These are phyloP conservation scores for Scaptomyza polygonia DNA, from an alignment of 2,888 invertebrate genomes.

Conservation along the genomic window DNA sequence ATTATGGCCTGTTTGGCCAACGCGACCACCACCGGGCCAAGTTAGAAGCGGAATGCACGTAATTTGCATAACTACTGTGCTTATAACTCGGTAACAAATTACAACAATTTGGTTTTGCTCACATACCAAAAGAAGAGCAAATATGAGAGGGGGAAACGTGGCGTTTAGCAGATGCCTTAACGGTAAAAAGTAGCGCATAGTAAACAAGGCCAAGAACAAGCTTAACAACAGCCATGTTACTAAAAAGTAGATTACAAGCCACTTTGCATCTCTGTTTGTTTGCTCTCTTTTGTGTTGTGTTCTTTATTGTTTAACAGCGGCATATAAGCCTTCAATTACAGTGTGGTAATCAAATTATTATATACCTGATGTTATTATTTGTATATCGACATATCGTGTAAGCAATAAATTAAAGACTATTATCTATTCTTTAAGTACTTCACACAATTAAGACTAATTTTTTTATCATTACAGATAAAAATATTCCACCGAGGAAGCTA, in stretches of 20 bases:
- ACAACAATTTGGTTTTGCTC: slow-evolving; percentile 67
- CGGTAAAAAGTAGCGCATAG: slow-evolving; percentile 34
- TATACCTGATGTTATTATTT: too few species aligned
- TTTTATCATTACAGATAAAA: background rate
- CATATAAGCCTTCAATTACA: slow-evolving; percentile 28
- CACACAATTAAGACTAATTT: background rate
- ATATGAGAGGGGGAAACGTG: slow-evolving; percentile 38
- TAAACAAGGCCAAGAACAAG: slow-evolving; percentile 53
- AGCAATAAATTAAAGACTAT: background rate
- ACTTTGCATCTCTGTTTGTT: slow-evolving; percentile 16
- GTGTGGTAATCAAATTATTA: slow-evolving; percentile 16
- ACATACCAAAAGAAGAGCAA: slow-evolving; percentile 40
- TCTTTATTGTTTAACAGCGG: slow-evolving; percentile 27
- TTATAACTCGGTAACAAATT: slow-evolving; percentile 71
- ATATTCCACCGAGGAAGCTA: background rate
- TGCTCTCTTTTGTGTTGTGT: slow-evolving; percentile 4
- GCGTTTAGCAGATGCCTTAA: slow-evolving; percentile 39
- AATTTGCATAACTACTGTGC: slow-evolving; percentile 75
- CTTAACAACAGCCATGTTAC: slow-evolving; percentile 23
- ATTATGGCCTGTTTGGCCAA: slow-evolving; percentile 39
- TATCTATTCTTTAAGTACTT: background rate
- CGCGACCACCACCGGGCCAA: slow-evolving; percentile 34
- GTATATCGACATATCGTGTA: background rate
- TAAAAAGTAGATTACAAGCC: slow-evolving; percentile 33
- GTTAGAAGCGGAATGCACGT: slow-evolving; percentile 21